A percentile compares a stretch with the other conserved stretches of the same genome.
phyloP scores from a whole-genome alignment of 2,888 invertebrate genomes.

The Spatulosminthurus flaviceps region DNA sequence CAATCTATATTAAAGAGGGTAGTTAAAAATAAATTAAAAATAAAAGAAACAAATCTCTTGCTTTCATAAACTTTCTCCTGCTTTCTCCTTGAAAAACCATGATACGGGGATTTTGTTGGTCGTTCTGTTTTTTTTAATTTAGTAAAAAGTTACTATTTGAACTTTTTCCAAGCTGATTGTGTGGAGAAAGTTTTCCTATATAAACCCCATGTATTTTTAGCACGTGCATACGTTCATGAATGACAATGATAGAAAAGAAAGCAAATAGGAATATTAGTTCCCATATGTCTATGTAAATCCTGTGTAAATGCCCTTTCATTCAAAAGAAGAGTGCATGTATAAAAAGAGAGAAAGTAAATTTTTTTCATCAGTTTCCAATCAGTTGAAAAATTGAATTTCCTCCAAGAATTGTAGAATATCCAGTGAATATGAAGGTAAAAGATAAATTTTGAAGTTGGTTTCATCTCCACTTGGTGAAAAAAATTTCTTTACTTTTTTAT shows the following conservation, averaged over 20 bases:
- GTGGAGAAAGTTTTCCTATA: too few relatives aligned
- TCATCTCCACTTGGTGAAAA: not conserved
- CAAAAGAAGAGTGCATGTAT: too few relatives aligned
- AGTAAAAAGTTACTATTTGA: slow-evolving; percentile 15
- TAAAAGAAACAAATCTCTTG: not conserved
- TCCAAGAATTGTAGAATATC: slow-evolving; percentile 1
- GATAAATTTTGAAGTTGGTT: slow-evolving; percentile 11
- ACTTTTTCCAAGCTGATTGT: not conserved
- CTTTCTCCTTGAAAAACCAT: not conserved
- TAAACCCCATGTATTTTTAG: too few relatives aligned
- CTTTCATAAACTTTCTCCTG: not conserved
- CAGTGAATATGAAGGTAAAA: not conserved
- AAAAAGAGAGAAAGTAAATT: not conserved
- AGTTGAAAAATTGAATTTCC: slow-evolving; percentile 17
- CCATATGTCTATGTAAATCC: too few relatives aligned
- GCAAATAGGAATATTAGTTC: too few relatives aligned
- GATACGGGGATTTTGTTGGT: not conserved
- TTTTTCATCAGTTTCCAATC: not conserved
- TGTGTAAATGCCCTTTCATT: too few relatives aligned
- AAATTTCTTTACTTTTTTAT: not conserved
- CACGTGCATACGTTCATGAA: too few relatives aligned
- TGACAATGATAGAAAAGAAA: too few relatives aligned
- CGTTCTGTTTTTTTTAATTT: not conserved
- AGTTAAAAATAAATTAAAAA: not conserved
- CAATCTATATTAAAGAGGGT: too few relatives aligned